Percentiles rank a stretch among this genome's conserved stretches.
phyloP scores from a whole-genome alignment of 2,888 invertebrate genomes.

The Standfussiana lucernea region DNA sequence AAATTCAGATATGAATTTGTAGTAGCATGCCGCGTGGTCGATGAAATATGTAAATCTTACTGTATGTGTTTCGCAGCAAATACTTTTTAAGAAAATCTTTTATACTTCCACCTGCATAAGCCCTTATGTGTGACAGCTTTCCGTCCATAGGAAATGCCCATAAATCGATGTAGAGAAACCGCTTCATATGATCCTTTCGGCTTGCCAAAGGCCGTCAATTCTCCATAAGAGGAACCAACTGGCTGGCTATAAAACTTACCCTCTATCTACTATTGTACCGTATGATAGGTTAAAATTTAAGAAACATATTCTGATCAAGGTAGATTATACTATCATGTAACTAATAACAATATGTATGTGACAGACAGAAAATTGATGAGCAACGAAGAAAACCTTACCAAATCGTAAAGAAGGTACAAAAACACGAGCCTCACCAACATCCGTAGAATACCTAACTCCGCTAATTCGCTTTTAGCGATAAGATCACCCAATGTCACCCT shows the following conservation, averaged over 20 bases:
- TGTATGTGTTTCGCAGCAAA: no score
- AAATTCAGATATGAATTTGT: no score
- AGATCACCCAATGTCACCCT: no score
- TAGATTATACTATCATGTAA: background rate
- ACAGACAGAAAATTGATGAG: background rate
- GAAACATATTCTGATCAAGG: background rate
- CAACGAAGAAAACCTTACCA: background rate
- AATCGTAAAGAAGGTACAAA: no score
- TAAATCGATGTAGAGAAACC: slow-evolving; percentile 52
- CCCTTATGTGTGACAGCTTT: slow-evolving; percentile 50
- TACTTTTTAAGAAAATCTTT: background rate
- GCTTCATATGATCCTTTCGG: slow-evolving; percentile 43
- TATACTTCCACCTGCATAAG: slow-evolving; percentile 1
- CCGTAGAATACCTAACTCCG: background rate
- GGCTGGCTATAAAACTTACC: background rate
- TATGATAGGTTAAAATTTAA: background rate
- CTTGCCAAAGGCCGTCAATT: slow-evolving; percentile 35
- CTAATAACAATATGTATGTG: background rate
- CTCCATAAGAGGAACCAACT: slow-evolving; percentile 44
- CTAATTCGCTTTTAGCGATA: no score
- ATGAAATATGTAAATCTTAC: no score
- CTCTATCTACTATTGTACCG: background rate
- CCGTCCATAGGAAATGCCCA: slow-evolving; percentile 42
- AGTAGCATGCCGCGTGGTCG: no score
- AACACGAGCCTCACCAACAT: no score